Base-by-base conservation (phyloP, 2,797 vertebrate species). In the Amphiprion clarkii region DNA sequence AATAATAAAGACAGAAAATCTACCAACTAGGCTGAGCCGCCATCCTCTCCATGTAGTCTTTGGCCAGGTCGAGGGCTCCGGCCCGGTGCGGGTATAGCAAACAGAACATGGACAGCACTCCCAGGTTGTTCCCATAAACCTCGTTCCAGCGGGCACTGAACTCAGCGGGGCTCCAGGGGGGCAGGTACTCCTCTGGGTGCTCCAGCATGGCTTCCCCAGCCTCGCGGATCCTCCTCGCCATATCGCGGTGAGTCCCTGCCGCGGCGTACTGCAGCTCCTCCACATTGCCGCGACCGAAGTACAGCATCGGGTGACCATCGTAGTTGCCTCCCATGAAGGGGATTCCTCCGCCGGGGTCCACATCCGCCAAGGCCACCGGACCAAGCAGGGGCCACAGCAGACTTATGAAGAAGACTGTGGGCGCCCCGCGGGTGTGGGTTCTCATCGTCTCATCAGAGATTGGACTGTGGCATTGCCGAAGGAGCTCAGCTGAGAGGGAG, bases 11-110 rank as follows among this genome's bases (percentile, higher is more conserved):
- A 89, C 59, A 89, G 83, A 96, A 96, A 97, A 97, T 96, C 93
- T 99, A 99, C 98, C 98, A 99, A 97, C 97, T 98, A 96, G 98
- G 98, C 95, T 99, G 98, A 89, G 96, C 96, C 0, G 98, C 98
- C 98, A 99, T 99, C 93, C 98, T 96, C 92, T 99, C 98, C 98
- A 99, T 99, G 96, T 99, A 99, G 91, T 99, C 96, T 81, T 92
- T 96, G 84, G 96, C 96, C 90, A 99, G 92, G 75, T 90, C 94
- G 42, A 98, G 90, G 21, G 98, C 98, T 77, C 98, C 97, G 0
- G 96, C 88, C 69, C 96, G 95, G 79, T 99, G 97, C 0, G 98
- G 98, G 84, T 97, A 98, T 79, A 99, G 95, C 81, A 99, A 88
- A 67, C 97, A 99, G 94, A 97, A 99, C 95, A 99, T 98, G 0